A percentile compares a stretch with the other conserved stretches of the same genome.
Evolutionary conservation across 2,797 vertebrate species (phyloP).

Genomic region (Stomatorhinus walkeri): DNA sequence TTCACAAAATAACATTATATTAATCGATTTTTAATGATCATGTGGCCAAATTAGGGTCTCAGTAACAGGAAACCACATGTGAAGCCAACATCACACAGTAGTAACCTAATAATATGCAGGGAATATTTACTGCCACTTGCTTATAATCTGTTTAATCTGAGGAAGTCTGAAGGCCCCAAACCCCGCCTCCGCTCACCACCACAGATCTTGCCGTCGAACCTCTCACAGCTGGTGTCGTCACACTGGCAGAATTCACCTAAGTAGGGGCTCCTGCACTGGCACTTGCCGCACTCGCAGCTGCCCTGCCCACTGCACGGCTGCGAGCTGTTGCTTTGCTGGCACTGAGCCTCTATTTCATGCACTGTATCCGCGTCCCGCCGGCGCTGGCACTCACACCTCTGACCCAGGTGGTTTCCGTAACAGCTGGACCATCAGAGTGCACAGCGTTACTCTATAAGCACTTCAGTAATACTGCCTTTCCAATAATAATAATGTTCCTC

Average conservation of each 20-base stretch:
- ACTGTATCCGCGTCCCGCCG: slow-evolving; percentile 33
- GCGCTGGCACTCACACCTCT: slow-evolving; percentile 56
- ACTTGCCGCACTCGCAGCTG: slow-evolving; percentile 60
- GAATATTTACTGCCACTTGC: neutral
- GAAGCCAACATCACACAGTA: neutral
- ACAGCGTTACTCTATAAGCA: neutral
- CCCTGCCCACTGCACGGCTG: slow-evolving; percentile 57
- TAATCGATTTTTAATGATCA: neutral
- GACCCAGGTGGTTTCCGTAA: slow-evolving; percentile 44
- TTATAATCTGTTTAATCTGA: neutral
- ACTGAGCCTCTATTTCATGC: slow-evolving; percentile 38
- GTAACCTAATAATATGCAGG: neutral
- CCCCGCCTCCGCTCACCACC: slow-evolving; percentile 50
- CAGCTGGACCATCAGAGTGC: slow-evolving; percentile 47
- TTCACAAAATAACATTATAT: neutral
- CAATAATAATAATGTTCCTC: neutral
- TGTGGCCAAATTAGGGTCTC: neutral
- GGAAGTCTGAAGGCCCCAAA: neutral
- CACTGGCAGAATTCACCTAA: slow-evolving; percentile 57
- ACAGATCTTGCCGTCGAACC: slow-evolving; percentile 50
- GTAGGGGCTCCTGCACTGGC: slow-evolving; percentile 48
- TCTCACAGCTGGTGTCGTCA: slow-evolving; percentile 52
- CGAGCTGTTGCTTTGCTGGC: slow-evolving; percentile 32
- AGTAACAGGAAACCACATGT: neutral
- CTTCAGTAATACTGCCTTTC: neutral